Conservation (phyloP, 2,797 vertebrate species). For the Sebastes matsubarae region DNA sequence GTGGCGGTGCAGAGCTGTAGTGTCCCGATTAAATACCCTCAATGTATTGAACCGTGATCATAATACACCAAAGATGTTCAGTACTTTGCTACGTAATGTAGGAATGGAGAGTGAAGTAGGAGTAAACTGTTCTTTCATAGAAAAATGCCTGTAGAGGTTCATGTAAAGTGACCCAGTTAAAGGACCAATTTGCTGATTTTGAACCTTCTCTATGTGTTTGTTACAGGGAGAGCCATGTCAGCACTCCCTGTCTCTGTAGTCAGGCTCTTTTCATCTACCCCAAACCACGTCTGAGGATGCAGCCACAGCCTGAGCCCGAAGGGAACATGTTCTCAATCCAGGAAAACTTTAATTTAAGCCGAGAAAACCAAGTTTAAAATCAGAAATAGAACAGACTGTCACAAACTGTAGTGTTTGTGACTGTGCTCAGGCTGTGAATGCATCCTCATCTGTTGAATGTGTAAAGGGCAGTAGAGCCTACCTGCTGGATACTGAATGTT, state of each 20-base stretch:
- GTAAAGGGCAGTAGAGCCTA: not conserved
- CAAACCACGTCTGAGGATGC: constrained; percentile 17
- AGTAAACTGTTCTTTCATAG: constrained; percentile 7
- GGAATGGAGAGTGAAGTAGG: not conserved
- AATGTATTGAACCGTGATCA: not conserved
- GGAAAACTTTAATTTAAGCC: not conserved
- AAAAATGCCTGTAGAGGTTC: constrained; percentile 2
- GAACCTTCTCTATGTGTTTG: not conserved
- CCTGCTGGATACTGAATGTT: too few species aligned
- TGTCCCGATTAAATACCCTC: not conserved
- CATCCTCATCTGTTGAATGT: not conserved
- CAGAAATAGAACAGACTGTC: not conserved
- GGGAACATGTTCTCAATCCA: not conserved
- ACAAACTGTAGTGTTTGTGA: not conserved
- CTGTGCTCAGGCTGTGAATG: not conserved
- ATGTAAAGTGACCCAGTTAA: not conserved
- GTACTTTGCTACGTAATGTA: not conserved
- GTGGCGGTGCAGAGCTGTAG: constrained; percentile 12
- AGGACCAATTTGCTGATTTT: constrained; percentile 33
- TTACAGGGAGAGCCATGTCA: not conserved
- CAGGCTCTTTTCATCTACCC: not conserved
- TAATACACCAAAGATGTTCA: not conserved
- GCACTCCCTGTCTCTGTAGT: not conserved
- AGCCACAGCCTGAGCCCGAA: not conserved
- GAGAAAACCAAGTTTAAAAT: not conserved